phyloP scores from a whole-genome alignment of 2,113 vertebrate species.

The Pomatostomus ruficeps region DNA sequence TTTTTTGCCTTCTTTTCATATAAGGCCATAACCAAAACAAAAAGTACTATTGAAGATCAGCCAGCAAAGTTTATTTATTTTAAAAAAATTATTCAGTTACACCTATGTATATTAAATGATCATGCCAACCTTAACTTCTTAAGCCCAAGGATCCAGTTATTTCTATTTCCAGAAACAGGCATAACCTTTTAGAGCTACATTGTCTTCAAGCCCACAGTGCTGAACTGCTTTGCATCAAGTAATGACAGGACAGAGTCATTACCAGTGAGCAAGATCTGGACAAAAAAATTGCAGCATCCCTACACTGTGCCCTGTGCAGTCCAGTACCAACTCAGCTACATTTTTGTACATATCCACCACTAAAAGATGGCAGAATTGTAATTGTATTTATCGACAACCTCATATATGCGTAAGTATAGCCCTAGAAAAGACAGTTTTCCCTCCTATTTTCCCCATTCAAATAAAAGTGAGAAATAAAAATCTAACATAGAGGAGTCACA shows the following conservation, averaged over 20 bases:
- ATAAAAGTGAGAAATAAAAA: background rate
- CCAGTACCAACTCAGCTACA: background rate
- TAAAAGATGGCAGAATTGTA: background rate
- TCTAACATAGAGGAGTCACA: background rate
- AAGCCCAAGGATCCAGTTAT: background rate
- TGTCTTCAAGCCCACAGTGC: background rate
- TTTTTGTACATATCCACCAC: background rate
- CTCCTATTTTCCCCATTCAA: background rate
- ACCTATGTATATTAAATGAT: background rate
- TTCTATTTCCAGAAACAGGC: background rate
- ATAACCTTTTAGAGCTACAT: background rate
- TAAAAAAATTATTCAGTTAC: background rate
- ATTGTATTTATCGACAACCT: background rate
- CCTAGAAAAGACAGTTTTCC: background rate
- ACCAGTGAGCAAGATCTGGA: background rate
- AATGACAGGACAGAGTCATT: background rate
- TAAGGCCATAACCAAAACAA: background rate
- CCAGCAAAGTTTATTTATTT: background rate
- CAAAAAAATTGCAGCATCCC: background rate
- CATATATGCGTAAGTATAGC: background rate
- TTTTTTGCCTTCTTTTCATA: background rate
- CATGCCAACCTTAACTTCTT: background rate
- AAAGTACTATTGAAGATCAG: background rate
- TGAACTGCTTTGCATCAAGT: background rate
- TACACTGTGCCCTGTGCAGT: background rate